Conservation (phyloP, 2,113 vertebrate genomes). For the Zosterops japonicus region DNA sequence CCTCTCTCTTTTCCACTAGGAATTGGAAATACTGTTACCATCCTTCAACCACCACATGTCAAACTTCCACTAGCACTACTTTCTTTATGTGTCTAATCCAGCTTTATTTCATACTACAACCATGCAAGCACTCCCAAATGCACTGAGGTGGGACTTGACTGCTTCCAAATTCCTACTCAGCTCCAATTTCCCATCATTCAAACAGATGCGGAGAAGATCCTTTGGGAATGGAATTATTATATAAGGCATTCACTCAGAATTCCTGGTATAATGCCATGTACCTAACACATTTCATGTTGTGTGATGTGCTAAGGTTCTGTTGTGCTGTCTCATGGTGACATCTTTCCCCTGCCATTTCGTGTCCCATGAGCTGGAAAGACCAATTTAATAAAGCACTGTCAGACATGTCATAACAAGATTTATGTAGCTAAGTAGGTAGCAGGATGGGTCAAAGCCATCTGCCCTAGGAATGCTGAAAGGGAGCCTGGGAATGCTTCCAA, state of each 20-base stretch:
- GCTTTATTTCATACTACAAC: neutral
- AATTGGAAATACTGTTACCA: neutral
- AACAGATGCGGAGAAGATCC: neutral
- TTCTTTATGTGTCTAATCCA: neutral
- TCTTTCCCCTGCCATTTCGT: neutral
- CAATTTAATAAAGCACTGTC: neutral
- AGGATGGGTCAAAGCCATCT: neutral
- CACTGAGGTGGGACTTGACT: neutral
- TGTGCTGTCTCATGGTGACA: neutral
- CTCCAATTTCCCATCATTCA: neutral
- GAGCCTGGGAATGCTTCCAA: neutral
- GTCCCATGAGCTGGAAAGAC: neutral
- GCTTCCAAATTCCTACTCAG: neutral
- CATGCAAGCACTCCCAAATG: neutral
- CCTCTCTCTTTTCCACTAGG: neutral
- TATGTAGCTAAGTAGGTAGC: neutral
- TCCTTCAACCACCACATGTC: neutral
- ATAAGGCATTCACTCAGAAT: neutral
- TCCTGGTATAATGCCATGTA: neutral
- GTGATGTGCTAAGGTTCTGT: neutral
- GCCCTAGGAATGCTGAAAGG: neutral
- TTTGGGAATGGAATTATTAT: neutral
- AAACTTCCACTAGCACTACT: neutral
- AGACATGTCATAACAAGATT: neutral
- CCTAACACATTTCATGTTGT: neutral